Evolutionary conservation across 2,113 vertebrate genomes (phyloP).

Genomic region (Tachysurus fulvidraco): DNA sequence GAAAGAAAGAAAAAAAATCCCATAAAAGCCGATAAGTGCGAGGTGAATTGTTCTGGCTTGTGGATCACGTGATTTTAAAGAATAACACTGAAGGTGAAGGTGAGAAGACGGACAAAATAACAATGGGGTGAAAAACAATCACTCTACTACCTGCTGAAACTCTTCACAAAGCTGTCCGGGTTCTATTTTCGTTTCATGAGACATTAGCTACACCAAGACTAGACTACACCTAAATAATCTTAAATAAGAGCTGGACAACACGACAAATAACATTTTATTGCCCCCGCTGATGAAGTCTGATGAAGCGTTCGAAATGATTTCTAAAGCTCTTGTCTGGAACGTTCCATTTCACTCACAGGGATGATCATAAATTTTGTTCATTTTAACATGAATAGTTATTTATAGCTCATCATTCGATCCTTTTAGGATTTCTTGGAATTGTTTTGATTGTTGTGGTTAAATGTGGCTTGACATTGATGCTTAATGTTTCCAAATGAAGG

Average conservation of each 20-base stretch:
- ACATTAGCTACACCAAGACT: neutral
- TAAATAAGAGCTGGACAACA: neutral
- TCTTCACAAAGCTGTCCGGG: neutral
- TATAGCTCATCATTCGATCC: too few relatives aligned
- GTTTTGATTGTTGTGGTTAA: too few relatives aligned
- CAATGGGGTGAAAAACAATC: slow-evolving; percentile 30
- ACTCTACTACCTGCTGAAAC: neutral
- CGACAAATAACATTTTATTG: too few relatives aligned
- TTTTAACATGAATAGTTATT: too few relatives aligned
- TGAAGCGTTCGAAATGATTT: neutral
- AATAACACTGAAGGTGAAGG: neutral
- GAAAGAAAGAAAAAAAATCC: slow-evolving; percentile 61
- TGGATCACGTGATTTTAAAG: slow-evolving; percentile 33
- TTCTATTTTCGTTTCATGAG: neutral
- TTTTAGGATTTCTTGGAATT: too few relatives aligned
- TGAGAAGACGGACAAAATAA: neutral
- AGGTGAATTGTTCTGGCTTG: slow-evolving; percentile 38
- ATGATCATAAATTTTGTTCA: neutral
- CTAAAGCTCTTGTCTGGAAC: neutral
- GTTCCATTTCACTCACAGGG: too few relatives aligned
- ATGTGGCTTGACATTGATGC: too few relatives aligned
- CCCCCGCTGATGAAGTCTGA: too few relatives aligned
- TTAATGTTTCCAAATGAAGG: too few relatives aligned
- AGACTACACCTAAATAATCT: neutral
- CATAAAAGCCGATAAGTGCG: slow-evolving; percentile 56